These are phyloP conservation scores for Numenius arquata DNA, from an alignment of 2,113 vertebrate species.

Conservation along the genomic window DNA sequence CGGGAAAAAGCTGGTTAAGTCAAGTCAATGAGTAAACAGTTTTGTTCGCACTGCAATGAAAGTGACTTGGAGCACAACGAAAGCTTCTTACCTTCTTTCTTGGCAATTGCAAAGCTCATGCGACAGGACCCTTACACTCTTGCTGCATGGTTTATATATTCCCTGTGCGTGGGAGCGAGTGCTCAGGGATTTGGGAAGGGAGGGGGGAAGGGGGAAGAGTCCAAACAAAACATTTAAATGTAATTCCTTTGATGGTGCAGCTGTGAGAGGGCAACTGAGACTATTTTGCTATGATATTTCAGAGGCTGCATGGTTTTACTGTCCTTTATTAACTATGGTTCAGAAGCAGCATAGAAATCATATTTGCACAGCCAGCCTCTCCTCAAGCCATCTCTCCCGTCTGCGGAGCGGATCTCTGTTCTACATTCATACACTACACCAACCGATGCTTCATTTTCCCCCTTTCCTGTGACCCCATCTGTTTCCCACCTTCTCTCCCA, in stretches of 20 bases:
- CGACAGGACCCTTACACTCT: background rate
- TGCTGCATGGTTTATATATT: background rate
- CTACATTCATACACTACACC: background rate
- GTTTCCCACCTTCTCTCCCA: background rate
- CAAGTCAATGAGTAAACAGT: background rate
- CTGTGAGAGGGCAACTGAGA: conserved; percentile 12
- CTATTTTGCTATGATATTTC: background rate
- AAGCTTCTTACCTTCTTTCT: background rate
- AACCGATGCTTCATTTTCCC: background rate
- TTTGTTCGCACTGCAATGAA: background rate
- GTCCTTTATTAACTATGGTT: background rate
- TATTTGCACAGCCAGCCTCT: background rate
- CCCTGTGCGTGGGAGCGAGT: background rate
- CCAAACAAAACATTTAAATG: conserved; percentile 31
- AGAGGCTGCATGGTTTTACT: background rate
- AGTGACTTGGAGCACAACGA: background rate
- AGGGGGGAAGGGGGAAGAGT: background rate
- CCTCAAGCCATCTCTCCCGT: background rate
- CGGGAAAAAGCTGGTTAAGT: background rate
- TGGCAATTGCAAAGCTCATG: background rate
- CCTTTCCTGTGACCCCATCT: background rate
- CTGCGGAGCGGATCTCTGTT: background rate
- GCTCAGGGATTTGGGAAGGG: conserved; percentile 1
- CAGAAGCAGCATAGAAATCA: background rate
- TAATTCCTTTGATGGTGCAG: conserved; percentile 8